Evolutionary conservation across 2,888 invertebrate genomes (phyloP).

Genomic region (Zelleria hepariella): DNA sequence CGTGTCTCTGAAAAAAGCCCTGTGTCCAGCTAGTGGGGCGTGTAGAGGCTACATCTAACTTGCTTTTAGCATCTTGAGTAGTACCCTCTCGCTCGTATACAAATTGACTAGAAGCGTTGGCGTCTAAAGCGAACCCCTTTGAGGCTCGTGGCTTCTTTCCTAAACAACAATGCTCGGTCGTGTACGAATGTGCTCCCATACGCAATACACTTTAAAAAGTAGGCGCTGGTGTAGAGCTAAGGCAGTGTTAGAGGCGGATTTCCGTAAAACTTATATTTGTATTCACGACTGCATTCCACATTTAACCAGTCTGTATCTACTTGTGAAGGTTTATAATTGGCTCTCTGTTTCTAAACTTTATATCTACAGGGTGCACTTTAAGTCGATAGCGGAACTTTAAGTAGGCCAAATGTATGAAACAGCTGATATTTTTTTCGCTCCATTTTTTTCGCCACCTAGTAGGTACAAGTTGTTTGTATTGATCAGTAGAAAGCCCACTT

Average conservation of each 20-base stretch:
- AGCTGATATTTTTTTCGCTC: no score
- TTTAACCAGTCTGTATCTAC: no score
- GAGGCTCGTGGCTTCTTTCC: slow-evolving; percentile 31
- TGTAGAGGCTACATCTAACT: neutral
- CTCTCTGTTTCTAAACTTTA: no score
- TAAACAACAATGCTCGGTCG: slow-evolving; percentile 65
- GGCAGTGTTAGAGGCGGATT: slow-evolving; percentile 20
- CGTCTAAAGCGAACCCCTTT: slow-evolving; percentile 40
- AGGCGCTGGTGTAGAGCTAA: slow-evolving; percentile 31
- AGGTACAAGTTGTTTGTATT: no score
- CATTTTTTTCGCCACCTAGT: no score
- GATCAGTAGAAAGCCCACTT: no score
- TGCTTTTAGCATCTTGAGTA: neutral
- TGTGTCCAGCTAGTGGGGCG: no score
- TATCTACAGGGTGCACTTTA: no score
- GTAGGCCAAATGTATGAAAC: no score
- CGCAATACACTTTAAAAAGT: slow-evolving; percentile 62
- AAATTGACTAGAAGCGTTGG: slow-evolving; percentile 44
- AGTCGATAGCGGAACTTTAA: no score
- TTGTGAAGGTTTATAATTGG: no score
- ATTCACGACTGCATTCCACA: neutral
- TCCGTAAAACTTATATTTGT: neutral
- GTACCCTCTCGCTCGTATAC: slow-evolving; percentile 20
- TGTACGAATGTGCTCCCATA: slow-evolving; percentile 46
- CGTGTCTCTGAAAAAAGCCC: no score